phyloP scores from a whole-genome alignment of 2,113 vertebrate species.

The Alosa alosa region DNA sequence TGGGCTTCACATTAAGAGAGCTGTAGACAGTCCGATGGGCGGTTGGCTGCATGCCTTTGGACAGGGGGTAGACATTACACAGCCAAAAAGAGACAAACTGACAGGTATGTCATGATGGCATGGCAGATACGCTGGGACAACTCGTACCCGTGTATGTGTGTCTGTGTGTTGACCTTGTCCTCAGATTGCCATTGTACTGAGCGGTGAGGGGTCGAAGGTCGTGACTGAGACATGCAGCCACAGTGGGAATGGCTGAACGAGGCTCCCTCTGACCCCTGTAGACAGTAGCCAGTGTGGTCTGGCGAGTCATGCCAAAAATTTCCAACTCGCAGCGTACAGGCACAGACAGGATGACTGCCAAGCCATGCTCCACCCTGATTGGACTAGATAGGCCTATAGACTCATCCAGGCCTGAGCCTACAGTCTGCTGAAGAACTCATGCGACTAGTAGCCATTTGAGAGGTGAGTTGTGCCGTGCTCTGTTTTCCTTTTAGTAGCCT shows the following conservation, averaged over 20 bases:
- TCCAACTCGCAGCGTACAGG: not conserved
- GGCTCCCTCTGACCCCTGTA: not conserved
- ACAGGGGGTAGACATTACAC: not conserved
- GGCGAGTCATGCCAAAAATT: not conserved
- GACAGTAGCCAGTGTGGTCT: not conserved
- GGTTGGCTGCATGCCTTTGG: not conserved
- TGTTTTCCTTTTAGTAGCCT: not conserved
- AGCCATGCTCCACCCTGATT: too few relatives aligned
- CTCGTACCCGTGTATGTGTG: not conserved
- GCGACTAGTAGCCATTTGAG: not conserved
- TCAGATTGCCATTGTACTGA: slow-evolving; percentile 30
- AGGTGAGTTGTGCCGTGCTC: not conserved
- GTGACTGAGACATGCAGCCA: slow-evolving; percentile 32
- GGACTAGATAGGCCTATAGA: too few relatives aligned
- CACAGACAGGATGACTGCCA: not conserved
- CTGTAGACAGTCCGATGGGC: not conserved
- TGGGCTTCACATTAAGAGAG: too few relatives aligned
- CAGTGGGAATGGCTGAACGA: not conserved
- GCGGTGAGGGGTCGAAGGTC: slow-evolving; percentile 37
- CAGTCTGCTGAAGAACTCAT: not conserved
- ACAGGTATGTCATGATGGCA: not conserved
- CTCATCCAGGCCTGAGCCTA: not conserved
- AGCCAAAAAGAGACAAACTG: not conserved
- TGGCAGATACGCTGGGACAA: not conserved
- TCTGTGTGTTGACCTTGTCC: slow-evolving; percentile 32